These are phyloP conservation scores for Antheraea assamensis DNA, from an alignment of 2,888 invertebrate species.

Conservation along the genomic window DNA sequence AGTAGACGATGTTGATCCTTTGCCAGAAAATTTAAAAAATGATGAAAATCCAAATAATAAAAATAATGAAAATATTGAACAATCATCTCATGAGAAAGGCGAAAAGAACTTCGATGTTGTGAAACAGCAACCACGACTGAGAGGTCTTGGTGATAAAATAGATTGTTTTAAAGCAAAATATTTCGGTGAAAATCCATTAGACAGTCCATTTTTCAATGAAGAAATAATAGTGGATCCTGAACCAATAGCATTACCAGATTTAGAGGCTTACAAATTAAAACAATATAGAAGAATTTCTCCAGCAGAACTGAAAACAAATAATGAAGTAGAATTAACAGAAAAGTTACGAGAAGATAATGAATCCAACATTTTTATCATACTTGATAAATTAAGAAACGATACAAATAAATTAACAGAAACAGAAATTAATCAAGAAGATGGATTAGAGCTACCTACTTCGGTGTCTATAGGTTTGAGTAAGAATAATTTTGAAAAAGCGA, in stretches of 20 bases:
- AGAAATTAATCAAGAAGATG: conserved; percentile 30
- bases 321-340: conserved; percentile 26
- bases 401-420: conserved; percentile 35
- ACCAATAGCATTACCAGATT: conserved; percentile 55
- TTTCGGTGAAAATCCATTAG: conserved; percentile 88
- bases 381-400: conserved; percentile 44
- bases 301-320: conserved; percentile 29
- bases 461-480: conserved; percentile 24
- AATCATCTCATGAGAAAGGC: conserved; percentile 38
- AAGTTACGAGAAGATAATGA: conserved; percentile 32
- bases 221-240: conserved; percentile 75
- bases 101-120: conserved; percentile 48
- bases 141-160: conserved; percentile 87
- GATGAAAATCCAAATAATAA: conserved; percentile 56
- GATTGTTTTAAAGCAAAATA: conserved; percentile 88
- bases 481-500: conserved; percentile 28
- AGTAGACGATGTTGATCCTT: conserved; percentile 78
- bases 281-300: conserved; percentile 26
- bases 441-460: conserved; percentile 27
- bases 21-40: conserved; percentile 76
- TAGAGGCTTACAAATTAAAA: conserved; percentile 41
- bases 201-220: conserved; percentile 87
- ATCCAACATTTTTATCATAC: conserved; percentile 40
- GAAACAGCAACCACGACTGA: conserved; percentile 77
- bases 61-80: conserved; percentile 49